Base-by-base conservation (phyloP, 2,888 invertebrate species). In the Malachius bipustulatus region DNA sequence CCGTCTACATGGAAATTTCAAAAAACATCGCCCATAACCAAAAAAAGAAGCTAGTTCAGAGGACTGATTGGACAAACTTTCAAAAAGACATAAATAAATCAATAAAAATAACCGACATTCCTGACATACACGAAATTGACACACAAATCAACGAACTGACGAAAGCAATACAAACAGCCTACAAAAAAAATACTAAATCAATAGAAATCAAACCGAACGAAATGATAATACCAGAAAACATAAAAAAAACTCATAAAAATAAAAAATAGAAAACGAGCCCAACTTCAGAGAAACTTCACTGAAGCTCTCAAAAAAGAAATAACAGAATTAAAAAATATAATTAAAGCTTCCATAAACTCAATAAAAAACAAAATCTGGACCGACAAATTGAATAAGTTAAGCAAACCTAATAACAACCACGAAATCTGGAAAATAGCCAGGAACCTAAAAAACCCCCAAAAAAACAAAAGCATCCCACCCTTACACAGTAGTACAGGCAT, bases 51-150 rank as follows among this genome's bases (percentile, higher is more conserved):
- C n/a, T n/a, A n/a, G n/a, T n/a, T n/a, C n/a, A n/a, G n/a, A 8
- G 13, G 10, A 32, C 32, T 4, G 12, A 11, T 14, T 32, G 32
- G 32, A 16, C 16, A 3, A 16, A 32, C 16, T 32, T 32, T 14
- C 4, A 4, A 3, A 14, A 13, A 2, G 3, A 4, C 10, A 3
- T 30, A 3, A 9, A 14, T 3, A 13, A 15, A n/a, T 11, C 12
- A 2, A n/a, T 32, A 16, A 9, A 32, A n/a, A n/a, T n/a, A n/a
- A n/a, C n/a, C n/a, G n/a, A 4, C n/a, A n/a, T n/a, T n/a, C n/a
- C n/a, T n/a, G n/a, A n/a, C n/a, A n/a, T n/a, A n/a, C n/a, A n/a
- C n/a, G n/a, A n/a, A n/a, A n/a, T n/a, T n/a, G n/a, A n/a, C n/a
- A n/a, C n/a, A n/a, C n/a, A n/a, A n/a, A n/a, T n/a, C n/a, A n/a